Conservation (phyloP, 2,888 invertebrate genomes). For the Microctonus brassicae region DNA sequence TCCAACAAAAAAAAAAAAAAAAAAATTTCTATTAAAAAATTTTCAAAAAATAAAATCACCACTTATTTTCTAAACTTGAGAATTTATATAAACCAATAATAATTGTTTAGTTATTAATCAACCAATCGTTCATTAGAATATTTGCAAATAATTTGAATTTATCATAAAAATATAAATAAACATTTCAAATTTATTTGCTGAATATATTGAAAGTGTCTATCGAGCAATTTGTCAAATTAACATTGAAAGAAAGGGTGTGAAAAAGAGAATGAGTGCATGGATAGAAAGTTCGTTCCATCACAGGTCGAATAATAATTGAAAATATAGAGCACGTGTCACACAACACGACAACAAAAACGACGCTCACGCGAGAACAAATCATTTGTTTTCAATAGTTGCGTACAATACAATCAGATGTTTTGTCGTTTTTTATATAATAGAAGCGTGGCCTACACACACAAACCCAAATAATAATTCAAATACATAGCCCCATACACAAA, state of each 20-base stretch:
- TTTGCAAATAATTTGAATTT: too few species aligned
- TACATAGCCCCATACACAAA: not conserved
- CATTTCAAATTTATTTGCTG: not conserved
- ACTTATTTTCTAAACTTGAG: too few species aligned
- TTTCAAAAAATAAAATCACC: too few species aligned
- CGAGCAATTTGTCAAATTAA: slow-evolving; percentile 64
- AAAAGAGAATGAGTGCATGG: not conserved
- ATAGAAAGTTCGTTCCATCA: too few species aligned
- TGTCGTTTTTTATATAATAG: slow-evolving; percentile 63
- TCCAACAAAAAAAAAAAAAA: too few species aligned
- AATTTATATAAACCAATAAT: too few species aligned
- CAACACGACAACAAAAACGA: slow-evolving; percentile 52
- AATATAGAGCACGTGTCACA: slow-evolving; percentile 63
- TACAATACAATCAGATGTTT: slow-evolving; percentile 68
- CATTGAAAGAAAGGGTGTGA: not conserved
- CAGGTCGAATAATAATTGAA: slow-evolving; percentile 40
- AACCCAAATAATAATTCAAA: slow-evolving; percentile 43
- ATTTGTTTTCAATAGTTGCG: slow-evolving; percentile 50
- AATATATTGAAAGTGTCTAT: slow-evolving; percentile 33
- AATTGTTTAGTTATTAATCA: too few species aligned
- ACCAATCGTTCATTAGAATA: too few species aligned
- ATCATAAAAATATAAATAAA: too few species aligned
- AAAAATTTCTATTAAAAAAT: too few species aligned
- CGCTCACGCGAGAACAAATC: slow-evolving; percentile 44
- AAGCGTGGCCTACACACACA: slow-evolving; percentile 60